Percentiles rank a stretch among this genome's conserved stretches.
phyloP scores from a whole-genome alignment of 1,140 invertebrate genomes.

The Coelopa frigida region DNA sequence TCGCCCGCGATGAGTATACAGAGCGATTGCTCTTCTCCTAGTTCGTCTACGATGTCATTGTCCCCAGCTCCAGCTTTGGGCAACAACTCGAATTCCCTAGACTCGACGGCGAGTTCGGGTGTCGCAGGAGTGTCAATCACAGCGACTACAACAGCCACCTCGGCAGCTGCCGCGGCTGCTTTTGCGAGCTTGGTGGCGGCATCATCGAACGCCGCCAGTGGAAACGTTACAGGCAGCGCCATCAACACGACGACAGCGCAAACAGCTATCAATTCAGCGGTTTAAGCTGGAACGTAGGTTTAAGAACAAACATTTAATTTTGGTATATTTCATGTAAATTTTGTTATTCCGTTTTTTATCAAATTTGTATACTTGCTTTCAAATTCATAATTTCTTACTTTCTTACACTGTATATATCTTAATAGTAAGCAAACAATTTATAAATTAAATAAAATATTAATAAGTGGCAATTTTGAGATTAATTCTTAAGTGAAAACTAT shows the following conservation, averaged over 20 bases:
- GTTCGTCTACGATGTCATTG: conserved; percentile 37
- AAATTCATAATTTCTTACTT: too few species aligned
- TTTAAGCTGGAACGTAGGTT: conserved; percentile 27
- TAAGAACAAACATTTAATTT: too few species aligned
- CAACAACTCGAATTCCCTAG: conserved; percentile 26
- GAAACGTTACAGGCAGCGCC: conserved; percentile 8
- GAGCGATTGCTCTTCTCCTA: conserved; percentile 39
- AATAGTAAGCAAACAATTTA: too few species aligned
- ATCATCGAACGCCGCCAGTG: conserved; percentile 4
- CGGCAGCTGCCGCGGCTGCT: conserved; percentile 21
- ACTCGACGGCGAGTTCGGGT: conserved; percentile 39
- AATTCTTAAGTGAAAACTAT: too few species aligned
- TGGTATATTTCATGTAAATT: too few species aligned
- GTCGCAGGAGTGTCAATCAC: too few species aligned
- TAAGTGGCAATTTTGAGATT: conserved; percentile 8
- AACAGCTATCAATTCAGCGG: conserved; percentile 38
- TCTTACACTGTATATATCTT: too few species aligned
- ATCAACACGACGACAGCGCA: conserved; percentile 20
- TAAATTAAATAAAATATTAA: too few species aligned
- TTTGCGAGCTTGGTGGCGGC: conserved; percentile 21
- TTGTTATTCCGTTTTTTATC: too few species aligned
- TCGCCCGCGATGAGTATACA: conserved; percentile 40
- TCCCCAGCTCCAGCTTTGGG: conserved; percentile 29
- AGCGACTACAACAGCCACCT: conserved; percentile 18
- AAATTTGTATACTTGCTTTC: too few species aligned